Base-by-base conservation (phyloP, 2,888 invertebrate species). In the Xylocampa areola region DNA sequence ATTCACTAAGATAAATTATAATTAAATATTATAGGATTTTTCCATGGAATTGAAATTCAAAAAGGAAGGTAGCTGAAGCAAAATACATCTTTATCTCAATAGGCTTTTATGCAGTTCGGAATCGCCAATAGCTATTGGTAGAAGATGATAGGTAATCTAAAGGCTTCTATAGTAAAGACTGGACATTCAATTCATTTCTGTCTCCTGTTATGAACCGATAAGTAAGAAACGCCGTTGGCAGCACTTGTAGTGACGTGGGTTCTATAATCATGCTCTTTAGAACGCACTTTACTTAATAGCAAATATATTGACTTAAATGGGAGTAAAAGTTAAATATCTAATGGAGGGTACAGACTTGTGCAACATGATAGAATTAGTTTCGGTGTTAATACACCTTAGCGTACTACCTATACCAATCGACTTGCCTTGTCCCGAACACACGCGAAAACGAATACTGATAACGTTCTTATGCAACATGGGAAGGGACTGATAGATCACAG, bases 221-320 rank as follows among this genome's bases (percentile, higher is more conserved):
- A 45, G 29, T 35, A 4, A 63, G 36, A 25, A 37, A 35, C 65
- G 45, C 41, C 49, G 57, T 43, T 36, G 48, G 37, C 68, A 51
- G 37, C 45, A 8, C 37, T 16, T 8, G 33, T 21, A 23, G 35
- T 21, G 64, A 36, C 48, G 36, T 29, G 16, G 44, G 35, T 16
- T 35, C 39, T 49, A 50, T 66, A 66, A 64, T 43, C 70, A 39
- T 50, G 65, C 65, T 69, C 65, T 66, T 68, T 69, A 69, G 70
- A 57, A 57, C 37, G 70, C 65, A 66, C 65, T 69, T 66, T 64
- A 50, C 48, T 69, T 69, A 66, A 66, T 64, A 64, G 65, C 65
- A 55, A 69, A 50, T 69, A 69, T 64, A 57, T 41, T 37, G 57
- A 47, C 48, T 45, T 64, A 33, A 65, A 27, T 36, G 19, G 14